Percentiles rank a stretch among this genome's conserved stretches.
Conservation (phyloP, 2,113 vertebrate species). For the Psittacara wagleri region DNA sequence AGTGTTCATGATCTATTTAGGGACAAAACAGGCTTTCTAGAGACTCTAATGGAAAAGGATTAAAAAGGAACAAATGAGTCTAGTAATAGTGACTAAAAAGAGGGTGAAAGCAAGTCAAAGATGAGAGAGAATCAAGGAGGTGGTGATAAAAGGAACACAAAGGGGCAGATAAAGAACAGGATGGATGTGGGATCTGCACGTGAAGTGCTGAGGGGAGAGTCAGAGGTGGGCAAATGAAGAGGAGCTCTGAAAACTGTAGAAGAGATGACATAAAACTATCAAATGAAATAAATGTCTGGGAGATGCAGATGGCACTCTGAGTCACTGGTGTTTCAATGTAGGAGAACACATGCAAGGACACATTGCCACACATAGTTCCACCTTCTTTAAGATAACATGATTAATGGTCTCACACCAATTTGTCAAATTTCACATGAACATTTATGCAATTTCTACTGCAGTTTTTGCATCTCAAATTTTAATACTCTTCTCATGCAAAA, state of each 20-base stretch:
- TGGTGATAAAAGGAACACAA: slow-evolving; percentile 19
- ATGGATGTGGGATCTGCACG: background rate
- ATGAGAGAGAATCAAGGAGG: background rate
- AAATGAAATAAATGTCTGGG: slow-evolving; percentile 13
- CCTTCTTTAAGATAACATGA: slow-evolving; percentile 15
- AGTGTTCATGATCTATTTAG: background rate
- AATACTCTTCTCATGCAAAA: background rate
- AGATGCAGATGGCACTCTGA: slow-evolving; percentile 51
- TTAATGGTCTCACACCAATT: background rate
- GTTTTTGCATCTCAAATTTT: background rate
- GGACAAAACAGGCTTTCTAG: slow-evolving; percentile 8
- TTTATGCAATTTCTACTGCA: background rate
- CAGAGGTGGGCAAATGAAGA: background rate
- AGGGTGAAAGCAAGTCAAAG: slow-evolving; percentile 8
- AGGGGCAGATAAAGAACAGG: background rate
- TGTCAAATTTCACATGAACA: background rate
- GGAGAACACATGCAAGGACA: slow-evolving; percentile 47
- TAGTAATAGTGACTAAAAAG: background rate
- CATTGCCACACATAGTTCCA: slow-evolving; percentile 17
- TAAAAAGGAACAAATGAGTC: background rate
- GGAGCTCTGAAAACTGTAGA: background rate
- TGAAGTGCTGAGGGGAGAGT: background rate
- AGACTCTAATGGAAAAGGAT: background rate
- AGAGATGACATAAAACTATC: background rate
- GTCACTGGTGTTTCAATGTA: background rate